Evolutionary conservation across 2,888 invertebrate genomes (phyloP).

Genomic region (Camptogramma bilineatum): DNA sequence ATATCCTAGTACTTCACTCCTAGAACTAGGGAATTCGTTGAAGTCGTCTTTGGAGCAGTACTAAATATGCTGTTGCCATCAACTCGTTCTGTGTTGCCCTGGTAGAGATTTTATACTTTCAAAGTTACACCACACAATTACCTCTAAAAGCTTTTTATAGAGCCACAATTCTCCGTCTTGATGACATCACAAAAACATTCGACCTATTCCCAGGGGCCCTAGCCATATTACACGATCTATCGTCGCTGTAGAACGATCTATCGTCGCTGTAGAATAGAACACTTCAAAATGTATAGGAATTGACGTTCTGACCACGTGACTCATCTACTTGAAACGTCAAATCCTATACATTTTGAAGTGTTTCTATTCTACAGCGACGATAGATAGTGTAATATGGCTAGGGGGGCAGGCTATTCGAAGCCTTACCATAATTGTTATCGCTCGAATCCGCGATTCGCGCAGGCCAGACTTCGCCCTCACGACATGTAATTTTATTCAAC

Average conservation of each 20-base stretch:
- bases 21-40: too few relatives aligned
- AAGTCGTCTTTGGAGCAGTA: too few relatives aligned
- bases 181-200: conserved; percentile 53
- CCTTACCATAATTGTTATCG: conserved; percentile 60
- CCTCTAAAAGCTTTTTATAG: conserved; percentile 4
- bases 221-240: too few relatives aligned
- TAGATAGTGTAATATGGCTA: too few relatives aligned
- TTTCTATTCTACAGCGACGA: too few relatives aligned
- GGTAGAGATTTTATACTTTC: conserved; percentile 1
- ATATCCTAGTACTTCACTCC: too few relatives aligned
- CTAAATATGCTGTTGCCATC: background rate
- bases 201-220: conserved; percentile 53
- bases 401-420: conserved; percentile 36
- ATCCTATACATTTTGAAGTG: too few relatives aligned
- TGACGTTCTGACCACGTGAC: too few relatives aligned
- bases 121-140: conserved; percentile 5
- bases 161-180: conserved; percentile 30
- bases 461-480: conserved; percentile 2
- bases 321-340: too few relatives aligned
- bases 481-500: conserved; percentile 19
- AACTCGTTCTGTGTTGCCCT: background rate
- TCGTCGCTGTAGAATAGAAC: too few relatives aligned
- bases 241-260: too few relatives aligned
- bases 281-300: too few relatives aligned
- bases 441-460: conserved; percentile 46